A percentile compares a stretch with the other conserved stretches of the same genome.
phyloP scores from a whole-genome alignment of 2,888 invertebrate genomes.

The Tenthredo mesomela region DNA sequence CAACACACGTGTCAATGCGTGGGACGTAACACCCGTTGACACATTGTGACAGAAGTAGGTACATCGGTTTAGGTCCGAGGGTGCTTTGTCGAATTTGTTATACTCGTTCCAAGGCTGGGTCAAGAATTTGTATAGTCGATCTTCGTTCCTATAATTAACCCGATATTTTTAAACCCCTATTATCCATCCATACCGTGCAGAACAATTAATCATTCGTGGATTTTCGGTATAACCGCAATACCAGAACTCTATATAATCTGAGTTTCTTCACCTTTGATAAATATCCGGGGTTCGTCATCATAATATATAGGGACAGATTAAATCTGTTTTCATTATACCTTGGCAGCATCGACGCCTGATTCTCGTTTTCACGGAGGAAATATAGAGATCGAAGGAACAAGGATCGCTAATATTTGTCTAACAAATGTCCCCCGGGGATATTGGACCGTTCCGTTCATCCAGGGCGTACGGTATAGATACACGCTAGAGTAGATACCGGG shows the following conservation, averaged over 20 bases:
- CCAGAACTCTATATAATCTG: too few species aligned
- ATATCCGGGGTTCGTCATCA: background rate
- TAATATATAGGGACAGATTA: background rate
- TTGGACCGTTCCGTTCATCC: slow-evolving; percentile 54
- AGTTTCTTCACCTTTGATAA: background rate
- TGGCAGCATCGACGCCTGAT: background rate
- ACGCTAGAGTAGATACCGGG: slow-evolving; percentile 6
- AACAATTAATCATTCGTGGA: too few species aligned
- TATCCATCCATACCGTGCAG: too few species aligned
- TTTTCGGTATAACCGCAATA: too few species aligned
- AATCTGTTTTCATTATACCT: background rate
- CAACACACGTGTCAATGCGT: background rate
- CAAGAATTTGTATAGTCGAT: too few species aligned
- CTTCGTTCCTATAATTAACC: too few species aligned
- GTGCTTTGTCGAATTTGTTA: background rate
- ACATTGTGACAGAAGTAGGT: background rate
- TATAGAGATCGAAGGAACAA: slow-evolving; percentile 47
- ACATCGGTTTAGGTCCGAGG: background rate
- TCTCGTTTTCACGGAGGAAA: background rate
- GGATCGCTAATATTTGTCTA: slow-evolving; percentile 68
- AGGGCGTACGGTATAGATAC: slow-evolving; percentile 27
- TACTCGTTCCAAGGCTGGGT: too few species aligned
- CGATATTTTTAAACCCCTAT: too few species aligned
- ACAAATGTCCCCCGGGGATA: slow-evolving; percentile 67
- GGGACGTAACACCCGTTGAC: background rate